These are phyloP conservation scores for Cavia aperea DNA, from an alignment of 2,113 vertebrate genomes.

Conservation along the genomic window DNA sequence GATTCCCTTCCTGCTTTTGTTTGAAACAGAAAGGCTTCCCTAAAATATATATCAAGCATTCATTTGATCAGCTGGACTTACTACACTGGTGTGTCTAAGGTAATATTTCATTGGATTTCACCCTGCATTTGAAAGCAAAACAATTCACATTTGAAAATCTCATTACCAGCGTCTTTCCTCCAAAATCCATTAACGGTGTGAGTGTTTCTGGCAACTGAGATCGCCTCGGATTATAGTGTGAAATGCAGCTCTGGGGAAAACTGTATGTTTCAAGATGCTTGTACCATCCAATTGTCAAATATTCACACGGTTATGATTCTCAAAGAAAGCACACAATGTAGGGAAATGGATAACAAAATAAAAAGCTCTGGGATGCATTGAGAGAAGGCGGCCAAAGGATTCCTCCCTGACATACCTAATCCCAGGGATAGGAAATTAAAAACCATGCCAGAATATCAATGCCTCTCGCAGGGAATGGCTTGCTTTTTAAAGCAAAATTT, in stretches of 20 bases:
- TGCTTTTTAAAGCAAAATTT: neutral
- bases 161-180: conserved; percentile 68
- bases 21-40: neutral
- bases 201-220: conserved; percentile 68
- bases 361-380: conserved; percentile 52
- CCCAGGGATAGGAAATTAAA: conserved; percentile 59
- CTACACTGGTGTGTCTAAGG: conserved; percentile 25
- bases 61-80: conserved; percentile 48
- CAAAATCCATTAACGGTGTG: conserved; percentile 65
- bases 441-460: conserved; percentile 63
- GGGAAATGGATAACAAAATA: conserved; percentile 68
- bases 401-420: conserved; percentile 60
- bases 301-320: conserved; percentile 67
- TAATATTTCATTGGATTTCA: conserved; percentile 61
- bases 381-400: conserved; percentile 49
- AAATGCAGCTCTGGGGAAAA: conserved; percentile 63
- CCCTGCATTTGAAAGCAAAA: conserved; percentile 66
- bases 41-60: neutral
- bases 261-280: conserved; percentile 54
- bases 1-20: neutral
- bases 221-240: conserved; percentile 66
- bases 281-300: conserved; percentile 69
- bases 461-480: neutral
- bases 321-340: conserved; percentile 66
- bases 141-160: conserved; percentile 71